Evolutionary conservation across 2,113 vertebrate species (phyloP), one percentile per base, ranked within the genome.

Genomic region (Amphiprion percula): DNA sequence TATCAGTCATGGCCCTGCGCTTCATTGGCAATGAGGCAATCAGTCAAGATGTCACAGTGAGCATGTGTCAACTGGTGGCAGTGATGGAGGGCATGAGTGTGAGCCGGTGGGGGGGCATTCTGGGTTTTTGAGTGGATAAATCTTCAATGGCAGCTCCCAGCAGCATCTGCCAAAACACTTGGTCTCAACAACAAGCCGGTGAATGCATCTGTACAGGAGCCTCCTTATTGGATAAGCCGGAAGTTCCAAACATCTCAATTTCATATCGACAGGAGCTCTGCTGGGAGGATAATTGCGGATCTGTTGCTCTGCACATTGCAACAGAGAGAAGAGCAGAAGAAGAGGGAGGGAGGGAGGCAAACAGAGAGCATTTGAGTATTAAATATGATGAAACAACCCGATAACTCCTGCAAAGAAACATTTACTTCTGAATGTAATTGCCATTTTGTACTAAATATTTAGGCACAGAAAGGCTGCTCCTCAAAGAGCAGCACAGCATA

Each of bases 21-120:
- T 67, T 85, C 74, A 69, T 70, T 74, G 83, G 54, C 89, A 63
- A 80, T 78, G 85, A 84, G 72, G 83, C 83, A 78, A 87, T 92
- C 86, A 82, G 86, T 92, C 85, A 85, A 79, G 63, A 82, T 86
- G 91, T 88, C 85, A 87, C 76, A 72, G 75, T 56, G 84, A 89
- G 83, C 82, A 74, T 68, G 74, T 85, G 90, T 88, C 88, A 89
- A 84, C 39, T 26, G 6, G 56, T 84, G 87, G 84, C 87, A 76
- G 76, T 86, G 90, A 91, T 90, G 77, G 83, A 90, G 85, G 71
- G 81, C 68, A 59, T 41, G 39, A 53, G 56, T 50, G 54, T 14
- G 21, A 65, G 76, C 62, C 52, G 17, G 58, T 47, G 23, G 41
- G 67, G 79, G 47, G 16, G 66, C 63, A 44, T 65, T 74, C 74